Percentiles rank a stretch among this genome's conserved stretches.
These are phyloP conservation scores for Coreius guichenoti DNA, from an alignment of 2,797 vertebrate species.

Conservation along the genomic window DNA sequence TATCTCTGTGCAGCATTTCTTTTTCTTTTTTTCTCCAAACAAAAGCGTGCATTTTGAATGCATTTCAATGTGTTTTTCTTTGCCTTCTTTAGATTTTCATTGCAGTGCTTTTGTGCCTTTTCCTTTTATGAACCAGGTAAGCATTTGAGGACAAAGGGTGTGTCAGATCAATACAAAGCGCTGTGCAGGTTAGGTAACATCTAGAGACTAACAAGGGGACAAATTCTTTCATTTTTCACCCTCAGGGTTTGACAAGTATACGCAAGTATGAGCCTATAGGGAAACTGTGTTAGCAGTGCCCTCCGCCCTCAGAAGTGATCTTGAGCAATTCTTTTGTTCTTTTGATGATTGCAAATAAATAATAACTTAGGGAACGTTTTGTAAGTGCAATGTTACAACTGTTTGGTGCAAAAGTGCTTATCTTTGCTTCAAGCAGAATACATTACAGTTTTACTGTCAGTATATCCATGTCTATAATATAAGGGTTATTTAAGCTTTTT, in stretches of 20 bases:
- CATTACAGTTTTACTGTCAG: background rate
- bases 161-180: slow-evolving; percentile 6
- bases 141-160: slow-evolving; percentile 23
- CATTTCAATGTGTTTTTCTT: background rate
- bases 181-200: slow-evolving; percentile 25
- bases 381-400: background rate
- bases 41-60: background rate
- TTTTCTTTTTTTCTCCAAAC: background rate
- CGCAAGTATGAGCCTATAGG: slow-evolving; percentile 10
- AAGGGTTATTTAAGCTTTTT: background rate
- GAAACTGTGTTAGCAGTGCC: background rate
- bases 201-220: slow-evolving; percentile 7
- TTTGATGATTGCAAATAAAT: slow-evolving; percentile 1
- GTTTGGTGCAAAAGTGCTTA: background rate
- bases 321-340: slow-evolving; percentile 4
- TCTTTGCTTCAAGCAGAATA: background rate
- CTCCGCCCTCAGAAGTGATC: slow-evolving; percentile 18
- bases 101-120: background rate
- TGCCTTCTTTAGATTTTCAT: background rate
- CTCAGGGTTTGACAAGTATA: slow-evolving; percentile 33
- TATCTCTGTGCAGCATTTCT: background rate
- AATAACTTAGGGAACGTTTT: background rate
- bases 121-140: slow-evolving; percentile 2
- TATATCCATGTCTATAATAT: background rate
- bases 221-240: background rate